Conservation (phyloP, 2,888 invertebrate genomes). For the Dryadula phaetusa region DNA sequence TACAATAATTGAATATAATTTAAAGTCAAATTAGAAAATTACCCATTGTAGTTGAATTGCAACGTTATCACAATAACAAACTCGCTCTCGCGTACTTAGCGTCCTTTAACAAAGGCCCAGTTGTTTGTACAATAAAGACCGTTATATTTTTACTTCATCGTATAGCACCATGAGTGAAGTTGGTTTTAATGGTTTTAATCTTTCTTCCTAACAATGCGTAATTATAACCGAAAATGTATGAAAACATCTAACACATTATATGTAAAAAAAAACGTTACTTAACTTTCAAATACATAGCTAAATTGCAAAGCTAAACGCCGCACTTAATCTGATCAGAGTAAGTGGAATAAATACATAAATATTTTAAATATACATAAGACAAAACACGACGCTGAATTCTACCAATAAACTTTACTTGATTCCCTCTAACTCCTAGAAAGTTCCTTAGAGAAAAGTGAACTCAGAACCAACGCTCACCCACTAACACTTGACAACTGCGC, state of each 20-base stretch:
- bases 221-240: background rate
- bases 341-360: too few species aligned
- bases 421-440: too few species aligned
- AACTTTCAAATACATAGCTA: too few species aligned
- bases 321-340: too few species aligned
- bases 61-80: constrained; percentile 22
- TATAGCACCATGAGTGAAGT: background rate
- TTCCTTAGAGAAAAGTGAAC: background rate
- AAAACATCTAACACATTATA: background rate
- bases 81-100: constrained; percentile 19
- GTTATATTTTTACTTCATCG: background rate
- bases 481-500: background rate
- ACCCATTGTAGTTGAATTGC: background rate
- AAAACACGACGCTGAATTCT: too few species aligned
- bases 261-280: too few species aligned
- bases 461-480: background rate
- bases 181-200: background rate
- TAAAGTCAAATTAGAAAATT: background rate
- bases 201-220: background rate
- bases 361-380: too few species aligned
- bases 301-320: too few species aligned
- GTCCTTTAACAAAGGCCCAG: constrained; percentile 20
- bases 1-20: background rate
- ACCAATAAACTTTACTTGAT: too few species aligned
- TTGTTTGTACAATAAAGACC: background rate